Base-by-base conservation (phyloP, 2,888 invertebrate genomes). In the Punctoribates punctum region DNA sequence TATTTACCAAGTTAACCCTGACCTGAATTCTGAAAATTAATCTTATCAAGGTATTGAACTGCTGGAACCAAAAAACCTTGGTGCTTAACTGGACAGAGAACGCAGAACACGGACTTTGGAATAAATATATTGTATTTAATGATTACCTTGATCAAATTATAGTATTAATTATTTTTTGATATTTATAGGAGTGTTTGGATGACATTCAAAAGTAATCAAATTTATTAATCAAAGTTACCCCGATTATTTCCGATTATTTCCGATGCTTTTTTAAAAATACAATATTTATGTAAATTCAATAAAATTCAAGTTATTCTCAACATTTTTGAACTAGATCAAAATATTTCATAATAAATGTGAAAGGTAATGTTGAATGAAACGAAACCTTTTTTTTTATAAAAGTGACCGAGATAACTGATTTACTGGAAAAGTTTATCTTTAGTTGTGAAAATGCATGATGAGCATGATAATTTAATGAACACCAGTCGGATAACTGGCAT, bases 401-500 rank as follows among this genome's bases (percentile, higher is more conserved):
- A n/a, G n/a, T n/a, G n/a, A n/a, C n/a, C n/a, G n/a, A n/a, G n/a
- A n/a, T n/a, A n/a, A n/a, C n/a, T n/a, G n/a, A n/a, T n/a, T n/a
- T n/a, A n/a, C n/a, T n/a, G n/a, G n/a, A n/a, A n/a, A n/a, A n/a
- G n/a, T n/a, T n/a, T n/a, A n/a, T n/a, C n/a, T n/a, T n/a, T n/a
- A n/a, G n/a, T n/a, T n/a, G n/a, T n/a, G n/a, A n/a, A n/a, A n/a
- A n/a, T n/a, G n/a, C n/a, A n/a, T n/a, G n/a, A 34, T 34, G 8
- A 5, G 34, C 34, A 34, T 5, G 34, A 34, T 34, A 34, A 48
- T 6, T 48, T 15, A 17, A 11, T 15, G 48, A 6, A 60, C 25
- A 25, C 25, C 82, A 82, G 81, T 86, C 27, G 95, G 95, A 85
- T 92, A 95, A 83, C 92, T 92, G 79, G 94, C 90, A 79, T 87